These are phyloP conservation scores for Seriola quinqueradiata DNA, from an alignment of 2,113 vertebrate species.

Conservation along the genomic window DNA sequence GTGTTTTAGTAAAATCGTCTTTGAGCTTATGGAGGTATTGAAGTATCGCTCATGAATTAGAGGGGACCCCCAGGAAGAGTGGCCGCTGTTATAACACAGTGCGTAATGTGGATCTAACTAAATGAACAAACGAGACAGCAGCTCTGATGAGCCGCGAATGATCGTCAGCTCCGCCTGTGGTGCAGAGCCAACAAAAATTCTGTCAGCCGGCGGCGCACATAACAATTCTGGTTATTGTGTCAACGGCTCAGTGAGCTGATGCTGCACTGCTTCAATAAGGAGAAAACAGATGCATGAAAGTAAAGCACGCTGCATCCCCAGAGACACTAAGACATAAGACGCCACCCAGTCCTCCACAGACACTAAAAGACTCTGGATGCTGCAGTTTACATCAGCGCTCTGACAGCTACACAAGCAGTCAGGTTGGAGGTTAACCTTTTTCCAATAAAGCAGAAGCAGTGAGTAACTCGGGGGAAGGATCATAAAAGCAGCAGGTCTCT, in stretches of 20 bases:
- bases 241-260: not conserved
- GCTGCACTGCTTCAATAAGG: not conserved
- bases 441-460: not conserved
- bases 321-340: not conserved
- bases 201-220: too few relatives aligned
- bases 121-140: too few relatives aligned
- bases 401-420: constrained; percentile 1
- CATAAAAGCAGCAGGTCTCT: constrained; percentile 12
- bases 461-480: constrained; percentile 3
- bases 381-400: too few relatives aligned
- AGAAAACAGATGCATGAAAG: not conserved
- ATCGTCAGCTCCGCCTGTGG: too few relatives aligned
- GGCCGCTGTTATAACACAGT: too few relatives aligned
- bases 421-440: constrained; percentile 1
- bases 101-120: too few relatives aligned
- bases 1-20: too few relatives aligned
- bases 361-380: not conserved
- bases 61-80: too few relatives aligned
- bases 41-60: too few relatives aligned
- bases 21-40: too few relatives aligned
- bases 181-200: not conserved
- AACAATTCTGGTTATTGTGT: too few relatives aligned
- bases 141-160: too few relatives aligned
- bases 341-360: not conserved
- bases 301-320: not conserved